A percentile compares a stretch with the other conserved stretches of the same genome.
Evolutionary conservation across 2,888 invertebrate genomes (phyloP).

Genomic region (Beris chalybata): DNA sequence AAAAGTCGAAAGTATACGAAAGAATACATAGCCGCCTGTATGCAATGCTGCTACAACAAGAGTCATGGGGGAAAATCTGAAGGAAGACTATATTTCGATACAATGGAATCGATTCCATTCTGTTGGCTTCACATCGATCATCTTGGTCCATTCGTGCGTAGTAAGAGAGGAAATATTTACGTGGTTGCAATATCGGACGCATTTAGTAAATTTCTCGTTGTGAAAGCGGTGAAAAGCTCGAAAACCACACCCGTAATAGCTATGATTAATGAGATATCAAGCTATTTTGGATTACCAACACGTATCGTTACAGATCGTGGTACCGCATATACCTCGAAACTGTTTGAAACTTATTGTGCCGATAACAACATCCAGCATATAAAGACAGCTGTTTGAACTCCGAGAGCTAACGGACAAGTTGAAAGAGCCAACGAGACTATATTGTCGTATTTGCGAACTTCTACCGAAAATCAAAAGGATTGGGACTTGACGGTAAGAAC

Average conservation of each 20-base stretch:
- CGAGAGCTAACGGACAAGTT: no score
- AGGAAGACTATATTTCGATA: constrained; percentile 16
- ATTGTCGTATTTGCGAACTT: no score
- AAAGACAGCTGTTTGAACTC: no score
- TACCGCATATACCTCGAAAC: constrained; percentile 42
- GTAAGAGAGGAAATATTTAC: constrained; percentile 35
- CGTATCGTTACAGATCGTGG: constrained; percentile 44
- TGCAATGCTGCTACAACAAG: not conserved
- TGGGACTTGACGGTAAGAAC: no score
- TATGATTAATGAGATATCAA: constrained; percentile 34
- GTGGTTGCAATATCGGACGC: constrained; percentile 22
- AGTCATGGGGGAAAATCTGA: no score
- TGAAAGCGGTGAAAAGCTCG: constrained; percentile 15
- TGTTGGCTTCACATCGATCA: no score
- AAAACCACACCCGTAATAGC: constrained; percentile 40
- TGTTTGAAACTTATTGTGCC: constrained; percentile 41
- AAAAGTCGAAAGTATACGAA: constrained; percentile 35
- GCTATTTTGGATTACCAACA: constrained; percentile 43
- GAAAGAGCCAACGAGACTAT: no score
- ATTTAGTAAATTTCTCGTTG: not conserved
- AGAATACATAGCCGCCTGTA: constrained; percentile 37
- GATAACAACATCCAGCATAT: no score
- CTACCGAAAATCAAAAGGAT: no score
- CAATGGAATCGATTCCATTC: constrained; percentile 37
- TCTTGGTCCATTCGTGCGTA: constrained; percentile 37